Evolutionary conservation across 2,797 vertebrate species (phyloP), one percentile per base, ranked within the genome.

Genomic region (Mormyrus proboscirostris): DNA sequence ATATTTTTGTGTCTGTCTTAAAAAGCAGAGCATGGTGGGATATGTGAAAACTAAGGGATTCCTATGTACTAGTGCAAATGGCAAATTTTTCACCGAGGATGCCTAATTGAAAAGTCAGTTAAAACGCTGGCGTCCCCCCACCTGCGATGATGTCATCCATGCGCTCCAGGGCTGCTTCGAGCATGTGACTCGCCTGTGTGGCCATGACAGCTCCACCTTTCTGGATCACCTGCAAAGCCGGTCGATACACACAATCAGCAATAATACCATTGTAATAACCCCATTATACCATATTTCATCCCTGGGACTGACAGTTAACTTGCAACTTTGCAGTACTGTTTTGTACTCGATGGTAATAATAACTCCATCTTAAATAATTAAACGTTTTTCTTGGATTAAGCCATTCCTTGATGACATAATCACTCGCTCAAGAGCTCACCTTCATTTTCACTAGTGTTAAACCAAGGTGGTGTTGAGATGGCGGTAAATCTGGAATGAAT

Each of bases 111-210:
- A 55, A 22, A 33, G 25, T 2, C n/a, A 1, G 85, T 55, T 55
- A 55, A 2, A 19, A 85, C 33, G 12, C 44, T 16, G 49, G 19
- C 25, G 16, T 22, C 2, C 2, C 2, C 84, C 89, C 94, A 99
- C 98, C 98, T 96, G 98, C 98, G 50, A 99, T 98, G 92, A 99
- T 98, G 93, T 97, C 98, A 62, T 99, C 98, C 98, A 99, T 99
- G 94, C 99, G 98, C 93, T 98, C 98, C 94, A 99, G 93, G 65
- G 98, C 98, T 0, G 97, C 98, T 95, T 98, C 97, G 89, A 99
- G 95, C 94, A 96, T 97, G 69, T 99, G 98, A 94, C 98, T 99
- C 29, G 98, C 98, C 19, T 99, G 97, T 3, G 97, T 97, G 90
- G 97, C 96, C 98, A 99, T 98, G 94, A 91, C 90, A 90, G 14